Conservation (phyloP, 2,888 invertebrate genomes). For the Cyclophora albipunctata region DNA sequence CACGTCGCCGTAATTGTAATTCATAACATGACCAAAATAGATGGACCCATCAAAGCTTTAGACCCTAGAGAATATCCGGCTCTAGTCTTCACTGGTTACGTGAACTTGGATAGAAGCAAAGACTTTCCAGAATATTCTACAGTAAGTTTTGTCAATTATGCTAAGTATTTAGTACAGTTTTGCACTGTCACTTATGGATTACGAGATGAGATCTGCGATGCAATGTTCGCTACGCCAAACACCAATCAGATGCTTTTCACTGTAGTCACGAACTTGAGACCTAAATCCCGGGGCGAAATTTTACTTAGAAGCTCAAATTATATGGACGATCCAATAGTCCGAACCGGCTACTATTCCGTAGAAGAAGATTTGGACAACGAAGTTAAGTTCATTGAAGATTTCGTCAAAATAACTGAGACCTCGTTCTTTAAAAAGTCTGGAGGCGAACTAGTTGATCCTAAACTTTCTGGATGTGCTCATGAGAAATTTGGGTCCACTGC, state of each 20-base stretch:
- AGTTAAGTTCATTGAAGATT: slow-evolving; percentile 26
- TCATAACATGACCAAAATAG: slow-evolving; percentile 17
- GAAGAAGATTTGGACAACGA: slow-evolving; percentile 28
- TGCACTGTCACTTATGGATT: slow-evolving; percentile 14
- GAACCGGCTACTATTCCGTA: slow-evolving; percentile 21
- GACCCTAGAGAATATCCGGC: slow-evolving; percentile 46
- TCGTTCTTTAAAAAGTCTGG: slow-evolving; percentile 27
- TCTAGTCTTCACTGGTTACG: slow-evolving; percentile 16
- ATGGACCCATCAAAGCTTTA: not conserved
- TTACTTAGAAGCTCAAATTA: slow-evolving; percentile 25
- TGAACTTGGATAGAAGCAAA: slow-evolving; percentile 23
- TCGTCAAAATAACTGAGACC: slow-evolving; percentile 26
- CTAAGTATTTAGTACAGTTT: slow-evolving; percentile 25
- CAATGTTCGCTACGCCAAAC: slow-evolving; percentile 10
- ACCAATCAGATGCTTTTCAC: slow-evolving; percentile 14
- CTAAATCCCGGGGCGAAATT: slow-evolving; percentile 29
- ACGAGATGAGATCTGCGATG: slow-evolving; percentile 12
- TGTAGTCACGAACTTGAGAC: slow-evolving; percentile 20
- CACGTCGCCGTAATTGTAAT: slow-evolving; percentile 19
- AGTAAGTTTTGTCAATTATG: slow-evolving; percentile 15
- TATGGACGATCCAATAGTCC: slow-evolving; percentile 24
- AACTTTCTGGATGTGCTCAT: slow-evolving; percentile 10
- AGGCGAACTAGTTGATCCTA: slow-evolving; percentile 22
- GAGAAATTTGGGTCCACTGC: slow-evolving; percentile 14
- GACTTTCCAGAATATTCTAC: slow-evolving; percentile 27